Evolutionary conservation across 2,797 vertebrate genomes (phyloP).

Genomic region (Emydoidea blandingii): DNA sequence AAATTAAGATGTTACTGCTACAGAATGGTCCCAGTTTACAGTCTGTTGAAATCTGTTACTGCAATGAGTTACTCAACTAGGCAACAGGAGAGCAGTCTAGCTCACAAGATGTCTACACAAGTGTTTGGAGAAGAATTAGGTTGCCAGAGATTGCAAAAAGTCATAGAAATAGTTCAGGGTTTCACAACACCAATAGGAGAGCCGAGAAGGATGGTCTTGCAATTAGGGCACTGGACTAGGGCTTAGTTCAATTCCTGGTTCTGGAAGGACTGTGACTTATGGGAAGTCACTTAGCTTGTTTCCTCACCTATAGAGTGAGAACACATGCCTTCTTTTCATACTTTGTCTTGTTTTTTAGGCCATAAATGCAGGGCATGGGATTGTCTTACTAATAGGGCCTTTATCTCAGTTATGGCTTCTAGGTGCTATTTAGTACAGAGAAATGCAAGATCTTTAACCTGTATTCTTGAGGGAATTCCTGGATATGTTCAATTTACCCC

Average conservation of each 20-base stretch:
- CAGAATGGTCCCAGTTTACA: background rate
- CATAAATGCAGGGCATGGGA: background rate
- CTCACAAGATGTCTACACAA: background rate
- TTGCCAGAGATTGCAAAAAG: background rate
- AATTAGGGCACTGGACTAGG: background rate
- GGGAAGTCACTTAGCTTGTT: background rate
- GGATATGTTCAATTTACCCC: background rate
- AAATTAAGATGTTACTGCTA: background rate
- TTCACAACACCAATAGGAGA: constrained; percentile 12
- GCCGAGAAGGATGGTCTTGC: background rate
- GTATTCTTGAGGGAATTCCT: background rate
- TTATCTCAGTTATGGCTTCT: background rate
- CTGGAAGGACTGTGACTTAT: background rate
- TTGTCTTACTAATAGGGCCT: background rate
- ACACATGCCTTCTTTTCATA: background rate
- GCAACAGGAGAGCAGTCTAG: background rate
- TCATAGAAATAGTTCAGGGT: constrained; percentile 15
- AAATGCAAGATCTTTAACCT: background rate
- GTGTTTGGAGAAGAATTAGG: constrained; percentile 26
- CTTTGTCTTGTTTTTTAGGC: background rate
- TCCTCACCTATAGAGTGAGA: background rate
- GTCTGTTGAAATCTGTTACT: background rate
- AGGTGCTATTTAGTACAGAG: background rate
- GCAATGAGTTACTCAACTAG: background rate
- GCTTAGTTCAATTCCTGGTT: background rate